Percentiles rank a stretch among this genome's conserved stretches.
Evolutionary conservation across 2,797 vertebrate genomes (phyloP).

Genomic region (Antrozous pallidus): DNA sequence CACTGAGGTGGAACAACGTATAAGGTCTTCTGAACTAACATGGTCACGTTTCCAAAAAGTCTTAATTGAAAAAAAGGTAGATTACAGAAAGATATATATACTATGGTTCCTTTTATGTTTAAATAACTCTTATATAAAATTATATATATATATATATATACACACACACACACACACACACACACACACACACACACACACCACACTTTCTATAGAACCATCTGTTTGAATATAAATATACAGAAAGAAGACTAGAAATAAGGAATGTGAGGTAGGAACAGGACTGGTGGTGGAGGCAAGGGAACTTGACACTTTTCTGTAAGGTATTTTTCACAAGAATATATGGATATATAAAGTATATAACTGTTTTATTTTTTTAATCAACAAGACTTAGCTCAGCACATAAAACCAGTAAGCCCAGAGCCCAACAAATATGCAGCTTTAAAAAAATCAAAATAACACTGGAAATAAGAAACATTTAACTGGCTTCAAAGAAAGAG

Average conservation of each 20-base stretch:
- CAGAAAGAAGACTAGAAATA: not conserved
- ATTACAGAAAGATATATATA: accelerated
- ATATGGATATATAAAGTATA: not conserved
- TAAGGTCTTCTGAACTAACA: accelerated
- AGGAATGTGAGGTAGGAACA: not conserved
- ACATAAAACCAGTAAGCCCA: not conserved
- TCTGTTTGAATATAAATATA: not conserved
- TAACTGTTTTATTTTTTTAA: not conserved
- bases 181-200: no score
- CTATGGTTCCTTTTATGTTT: not conserved
- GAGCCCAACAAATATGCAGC: not conserved
- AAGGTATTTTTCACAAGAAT: not conserved
- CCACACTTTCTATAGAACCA: not conserved
- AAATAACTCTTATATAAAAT: not conserved
- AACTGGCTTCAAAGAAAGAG: not conserved
- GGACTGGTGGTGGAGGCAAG: no score
- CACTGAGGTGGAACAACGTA: no score
- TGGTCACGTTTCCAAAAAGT: not conserved
- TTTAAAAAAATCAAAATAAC: slow-evolving; percentile 33
- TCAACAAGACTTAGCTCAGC: not conserved
- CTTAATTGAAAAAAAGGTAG: not conserved
- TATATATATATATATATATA: accelerated
- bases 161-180: no score
- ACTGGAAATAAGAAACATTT: not conserved
- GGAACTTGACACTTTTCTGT: not conserved